phyloP scores from a whole-genome alignment of 1,140 invertebrate genomes.

The Zaprionus gabonicus region DNA sequence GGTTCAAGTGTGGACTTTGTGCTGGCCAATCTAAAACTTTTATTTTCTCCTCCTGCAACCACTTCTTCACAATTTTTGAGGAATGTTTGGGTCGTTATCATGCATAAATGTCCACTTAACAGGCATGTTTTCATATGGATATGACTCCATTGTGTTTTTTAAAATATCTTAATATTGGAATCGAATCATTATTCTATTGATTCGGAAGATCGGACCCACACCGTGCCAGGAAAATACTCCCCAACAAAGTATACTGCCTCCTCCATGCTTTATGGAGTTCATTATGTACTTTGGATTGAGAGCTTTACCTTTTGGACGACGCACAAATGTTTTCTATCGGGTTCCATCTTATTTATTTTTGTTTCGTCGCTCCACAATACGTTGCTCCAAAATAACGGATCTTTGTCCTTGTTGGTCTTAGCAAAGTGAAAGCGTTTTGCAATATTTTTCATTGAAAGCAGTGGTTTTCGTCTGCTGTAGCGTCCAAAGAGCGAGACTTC shows the following conservation, averaged over 20 bases:
- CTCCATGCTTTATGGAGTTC: conserved; percentile 40
- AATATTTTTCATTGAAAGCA: background rate
- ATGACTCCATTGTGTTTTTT: conserved; percentile 14
- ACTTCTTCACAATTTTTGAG: background rate
- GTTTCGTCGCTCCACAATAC: conserved; percentile 30
- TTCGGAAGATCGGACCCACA: background rate
- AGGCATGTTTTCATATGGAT: background rate
- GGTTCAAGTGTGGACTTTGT: conserved; percentile 1
- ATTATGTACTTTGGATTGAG: conserved; percentile 27
- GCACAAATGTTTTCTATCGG: conserved; percentile 44
- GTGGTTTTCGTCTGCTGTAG: background rate
- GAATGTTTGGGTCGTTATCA: conserved; percentile 7
- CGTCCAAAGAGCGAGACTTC: conserved; percentile 6
- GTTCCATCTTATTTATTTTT: conserved; percentile 39
- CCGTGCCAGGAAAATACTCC: conserved; percentile 6
- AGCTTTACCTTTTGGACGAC: conserved; percentile 19
- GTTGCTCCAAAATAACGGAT: conserved; percentile 16
- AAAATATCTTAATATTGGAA: background rate
- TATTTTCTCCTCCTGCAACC: background rate
- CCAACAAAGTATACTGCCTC: conserved; percentile 26
- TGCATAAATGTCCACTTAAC: conserved; percentile 2
- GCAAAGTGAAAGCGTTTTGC: background rate
- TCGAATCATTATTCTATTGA: background rate
- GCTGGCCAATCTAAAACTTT: background rate
- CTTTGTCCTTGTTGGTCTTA: conserved; percentile 1